Conservation (phyloP, 1,140 invertebrate genomes). For the Tachypleus tridentatus region DNA sequence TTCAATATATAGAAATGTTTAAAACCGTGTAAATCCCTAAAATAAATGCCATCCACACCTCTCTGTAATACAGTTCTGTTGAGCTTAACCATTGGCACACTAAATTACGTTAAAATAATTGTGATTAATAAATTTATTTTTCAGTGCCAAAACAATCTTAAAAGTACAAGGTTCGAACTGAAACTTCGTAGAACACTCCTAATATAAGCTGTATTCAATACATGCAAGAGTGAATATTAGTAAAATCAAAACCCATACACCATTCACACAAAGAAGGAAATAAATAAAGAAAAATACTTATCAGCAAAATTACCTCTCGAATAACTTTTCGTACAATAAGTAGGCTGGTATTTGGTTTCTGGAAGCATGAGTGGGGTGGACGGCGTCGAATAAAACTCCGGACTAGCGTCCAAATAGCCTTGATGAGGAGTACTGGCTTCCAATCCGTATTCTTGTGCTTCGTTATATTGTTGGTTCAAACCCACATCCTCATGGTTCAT, state of each 20-base stretch:
- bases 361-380: slow-evolving; percentile 38
- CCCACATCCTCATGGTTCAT: slow-evolving; percentile 25
- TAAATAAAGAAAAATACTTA: neutral
- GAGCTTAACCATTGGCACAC: too few relatives aligned
- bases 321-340: slow-evolving; percentile 22
- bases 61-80: too few relatives aligned
- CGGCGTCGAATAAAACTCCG: slow-evolving; percentile 51
- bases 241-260: neutral
- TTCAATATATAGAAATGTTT: too few relatives aligned
- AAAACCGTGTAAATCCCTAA: too few relatives aligned
- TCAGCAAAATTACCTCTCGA: slow-evolving; percentile 13
- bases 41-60: too few relatives aligned
- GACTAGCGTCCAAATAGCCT: slow-evolving; percentile 45
- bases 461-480: slow-evolving; percentile 39
- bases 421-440: slow-evolving; percentile 31
- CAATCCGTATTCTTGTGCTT: slow-evolving; percentile 52
- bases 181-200: neutral
- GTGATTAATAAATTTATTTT: too few relatives aligned
- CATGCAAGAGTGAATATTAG: slow-evolving; percentile 10
- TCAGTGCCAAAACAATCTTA: too few relatives aligned
- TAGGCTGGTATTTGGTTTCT: slow-evolving; percentile 33
- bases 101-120: too few relatives aligned
- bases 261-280: neutral
- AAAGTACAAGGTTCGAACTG: neutral
- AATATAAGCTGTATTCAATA: neutral